Evolutionary conservation across 2,888 invertebrate species (phyloP).

Genomic region (Lottia gigantea): DNA sequence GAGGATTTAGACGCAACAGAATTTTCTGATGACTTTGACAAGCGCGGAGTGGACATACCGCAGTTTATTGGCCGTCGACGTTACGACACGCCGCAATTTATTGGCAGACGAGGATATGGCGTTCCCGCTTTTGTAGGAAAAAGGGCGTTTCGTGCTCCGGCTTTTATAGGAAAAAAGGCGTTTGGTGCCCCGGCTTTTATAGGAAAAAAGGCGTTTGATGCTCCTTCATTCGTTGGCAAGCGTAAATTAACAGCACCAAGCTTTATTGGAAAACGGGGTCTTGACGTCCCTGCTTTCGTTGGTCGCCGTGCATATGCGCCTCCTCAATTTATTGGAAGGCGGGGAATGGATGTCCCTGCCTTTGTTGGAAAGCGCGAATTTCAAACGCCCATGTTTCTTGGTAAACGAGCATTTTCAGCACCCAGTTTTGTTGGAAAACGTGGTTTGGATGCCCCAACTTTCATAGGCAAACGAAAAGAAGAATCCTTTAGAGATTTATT

Average conservation of each 20-base stretch:
- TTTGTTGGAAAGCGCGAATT: neutral
- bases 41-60: neutral
- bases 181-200: neutral
- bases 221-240: constrained; percentile 4
- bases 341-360: neutral
- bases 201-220: neutral
- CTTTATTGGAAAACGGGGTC: neutral
- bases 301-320: neutral
- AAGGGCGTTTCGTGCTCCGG: no score
- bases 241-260: neutral
- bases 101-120: neutral
- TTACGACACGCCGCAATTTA: constrained; percentile 1
- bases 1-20: neutral
- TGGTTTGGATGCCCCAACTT: neutral
- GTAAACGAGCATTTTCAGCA: neutral
- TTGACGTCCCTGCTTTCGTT: neutral
- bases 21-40: neutral
- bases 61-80: neutral
- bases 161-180: no score
- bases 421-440: neutral
- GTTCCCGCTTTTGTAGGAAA: constrained; percentile 12
- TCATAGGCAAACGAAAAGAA: constrained; percentile 12
- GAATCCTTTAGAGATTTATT: neutral
- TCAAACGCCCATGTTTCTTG: constrained; percentile 8
- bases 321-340: neutral